These are phyloP conservation scores for Beaufortia kweichowensis DNA, from an alignment of 2,113 vertebrate genomes.

Conservation along the genomic window DNA sequence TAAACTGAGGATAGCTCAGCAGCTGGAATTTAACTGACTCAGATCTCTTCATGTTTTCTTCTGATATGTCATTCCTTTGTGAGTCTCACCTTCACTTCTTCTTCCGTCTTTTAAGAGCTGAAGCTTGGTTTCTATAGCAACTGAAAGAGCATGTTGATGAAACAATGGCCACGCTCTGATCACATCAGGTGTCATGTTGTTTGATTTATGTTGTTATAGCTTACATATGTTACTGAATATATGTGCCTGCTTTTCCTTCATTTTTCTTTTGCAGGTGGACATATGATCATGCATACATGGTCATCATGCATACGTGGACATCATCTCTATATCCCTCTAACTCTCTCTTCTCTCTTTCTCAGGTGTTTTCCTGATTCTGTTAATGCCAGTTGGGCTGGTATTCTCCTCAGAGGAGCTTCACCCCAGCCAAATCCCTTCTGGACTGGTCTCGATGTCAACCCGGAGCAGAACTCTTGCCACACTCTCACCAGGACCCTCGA, in stretches of 20 bases:
- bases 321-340: neutral
- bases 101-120: slow-evolving; percentile 46
- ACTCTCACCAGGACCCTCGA: slow-evolving; percentile 22
- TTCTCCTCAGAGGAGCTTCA: slow-evolving; percentile 82
- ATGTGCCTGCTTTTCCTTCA: neutral
- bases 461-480: slow-evolving; percentile 56
- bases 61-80: slow-evolving; percentile 12
- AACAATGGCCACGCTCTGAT: slow-evolving; percentile 54
- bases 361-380: slow-evolving; percentile 92
- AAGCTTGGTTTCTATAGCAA: slow-evolving; percentile 68
- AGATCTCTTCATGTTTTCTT: slow-evolving; percentile 5
- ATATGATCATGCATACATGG: no score
- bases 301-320: no score
- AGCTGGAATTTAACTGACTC: neutral
- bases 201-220: slow-evolving; percentile 4
- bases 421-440: slow-evolving; percentile 76
- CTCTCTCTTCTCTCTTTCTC: slow-evolving; percentile 7
- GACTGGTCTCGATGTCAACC: slow-evolving; percentile 76
- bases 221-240: neutral
- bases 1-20: neutral
- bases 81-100: slow-evolving; percentile 20
- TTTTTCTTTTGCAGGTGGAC: neutral
- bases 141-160: slow-evolving; percentile 48
- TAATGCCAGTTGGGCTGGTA: slow-evolving; percentile 83
- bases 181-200: slow-evolving; percentile 44